Base-by-base conservation (phyloP, 2,797 vertebrate genomes). In the Trematomus bernacchii region DNA sequence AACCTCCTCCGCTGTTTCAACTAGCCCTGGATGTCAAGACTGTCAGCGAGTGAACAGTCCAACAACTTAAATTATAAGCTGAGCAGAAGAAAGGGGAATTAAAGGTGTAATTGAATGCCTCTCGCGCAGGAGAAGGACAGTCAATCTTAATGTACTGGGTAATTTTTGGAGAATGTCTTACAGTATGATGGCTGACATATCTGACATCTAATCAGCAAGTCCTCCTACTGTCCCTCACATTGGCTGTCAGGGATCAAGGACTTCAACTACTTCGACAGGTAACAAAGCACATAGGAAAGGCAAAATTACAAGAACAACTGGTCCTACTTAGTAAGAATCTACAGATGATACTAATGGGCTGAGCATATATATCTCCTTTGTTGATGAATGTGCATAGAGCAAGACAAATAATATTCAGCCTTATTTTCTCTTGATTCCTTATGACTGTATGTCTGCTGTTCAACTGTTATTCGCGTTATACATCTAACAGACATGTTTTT, bases 191-290 rank as follows among this genome's bases (percentile, higher is more conserved):
- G 37, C 71, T 79, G 76, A 74, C 73, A 71, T 64, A 60, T 65
- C 12, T 79, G 86, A 82, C 78, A 76, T 74, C 65, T 85, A 69
- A 71, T 83, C 73, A 70, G 62, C 68, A 61, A 68, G 47, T 73
- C 63, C 68, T 33, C 76, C 73, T 55, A 21, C 19, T 70, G 23
- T 10, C 63, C 13, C 70, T 73, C n/a, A 6, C 19, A 33, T 37
- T 37, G 47, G 42, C 77, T 76, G 71, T 71, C 76, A 73, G 51
- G 14, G 33, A 60, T 63, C 53, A 51, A 42, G 5, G 43, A 40
- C n/a, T 71, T 63, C 50, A 33, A 57, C 30, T 19, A n/a, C 40
- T 2, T 52, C 51, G 43, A 71, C 21, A 62, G 50, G 44, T 30
- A 42, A 69, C 19, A 65, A 8, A 71, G 15, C 60, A 33, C 44